Evolutionary conservation across 2,888 invertebrate genomes (phyloP), one percentile per base, ranked within the genome.

Genomic region (Drosophila merina): DNA sequence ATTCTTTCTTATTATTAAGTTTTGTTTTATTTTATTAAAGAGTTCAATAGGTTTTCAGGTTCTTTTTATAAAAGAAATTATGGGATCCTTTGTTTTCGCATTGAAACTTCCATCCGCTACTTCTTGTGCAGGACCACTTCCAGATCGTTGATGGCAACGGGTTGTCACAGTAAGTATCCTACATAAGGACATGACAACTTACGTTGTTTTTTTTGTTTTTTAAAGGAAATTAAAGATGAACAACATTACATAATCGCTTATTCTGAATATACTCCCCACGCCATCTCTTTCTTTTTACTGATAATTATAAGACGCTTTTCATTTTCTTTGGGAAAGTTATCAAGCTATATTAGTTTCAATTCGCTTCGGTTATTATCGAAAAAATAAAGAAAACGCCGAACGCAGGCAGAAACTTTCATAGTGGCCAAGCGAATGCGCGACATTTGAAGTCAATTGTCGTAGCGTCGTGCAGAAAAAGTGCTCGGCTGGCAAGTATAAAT

Each of bases 361-460:
- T 83, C 69, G 81, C 74, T 51, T 73, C 60, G 86, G 84, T 81
- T 86, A 86, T 86, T 84, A 84, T 81, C 64, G 85, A 79, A 75
- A 80, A 80, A 78, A 69, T 79, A 67, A 58, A 69, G 57, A 70
- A 60, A 70, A 81, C 70, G 64, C 63, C 63, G 71, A 76, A 83
- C 69, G 63, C 60, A 75, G 66, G 79, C 79, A 74, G 74, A 51
- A 84, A 81, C 81, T 81, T 81, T 81, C 81, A 82, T 77, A 81
- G 73, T 59, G 49, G 71, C 25, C 72, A 66, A 68, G 48, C 48
- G 30, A 66, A 76, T 79, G 70, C 67, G 68, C 70, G 74, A 77
- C 85, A 82, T 77, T 85, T 82, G 10, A 74, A 82, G 83, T 82
- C 86, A 85, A 85, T 82, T 85, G 86, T 85, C 76, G 83, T 77